Evolutionary conservation across 2,113 vertebrate genomes (phyloP), one percentile per base, ranked within the genome.

Genomic region (Ailuropoda melanoleuca): DNA sequence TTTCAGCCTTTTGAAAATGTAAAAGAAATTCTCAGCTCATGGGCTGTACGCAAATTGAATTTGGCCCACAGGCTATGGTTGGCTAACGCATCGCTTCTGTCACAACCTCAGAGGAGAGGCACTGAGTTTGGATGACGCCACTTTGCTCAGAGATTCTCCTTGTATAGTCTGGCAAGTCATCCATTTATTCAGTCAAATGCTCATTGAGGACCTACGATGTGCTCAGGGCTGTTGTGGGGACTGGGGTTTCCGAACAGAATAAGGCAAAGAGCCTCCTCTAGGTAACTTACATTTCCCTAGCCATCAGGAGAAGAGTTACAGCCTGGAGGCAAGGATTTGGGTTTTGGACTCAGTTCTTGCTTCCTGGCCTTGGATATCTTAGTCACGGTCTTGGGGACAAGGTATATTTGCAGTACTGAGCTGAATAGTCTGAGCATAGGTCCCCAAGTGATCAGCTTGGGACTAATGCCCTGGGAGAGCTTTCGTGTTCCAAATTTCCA

Each of bases 401-500:
- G 9, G 17, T 15, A 75, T 24, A 39, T 90, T 95, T 68, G 55
- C 15, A 37, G 43, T 4, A 2, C 23, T 75, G 72, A 92, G n/a
- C 64, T 8, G 14, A 62, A 8, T 37, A 15, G 26, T 29, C 84
- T 3, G 4, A 92, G 60, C 24, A 37, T 26, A 34, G 55, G 21
- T 70, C 37, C 60, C 68, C 12, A 48, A 48, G 70, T 58, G 80
- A 80, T 60, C 12, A 80, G 81, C 78, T 74, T 86, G 64, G 70
- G 90, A 55, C 53, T 34, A 68, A 77, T 66, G 55, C n/a, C 43
- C 83, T 92, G 48, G 74, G 81, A 93, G 48, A 92, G 86, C 60
- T 88, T 60, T 31, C 85, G 70, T 88, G 46, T 94, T 97, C 92
- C 93, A 64, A 95, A 88, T 96, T 97, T 95, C 68, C 93, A 96